A percentile compares a stretch with the other conserved stretches of the same genome.
Conservation (phyloP, 2,888 invertebrate species). For the Parnassius smintheus region DNA sequence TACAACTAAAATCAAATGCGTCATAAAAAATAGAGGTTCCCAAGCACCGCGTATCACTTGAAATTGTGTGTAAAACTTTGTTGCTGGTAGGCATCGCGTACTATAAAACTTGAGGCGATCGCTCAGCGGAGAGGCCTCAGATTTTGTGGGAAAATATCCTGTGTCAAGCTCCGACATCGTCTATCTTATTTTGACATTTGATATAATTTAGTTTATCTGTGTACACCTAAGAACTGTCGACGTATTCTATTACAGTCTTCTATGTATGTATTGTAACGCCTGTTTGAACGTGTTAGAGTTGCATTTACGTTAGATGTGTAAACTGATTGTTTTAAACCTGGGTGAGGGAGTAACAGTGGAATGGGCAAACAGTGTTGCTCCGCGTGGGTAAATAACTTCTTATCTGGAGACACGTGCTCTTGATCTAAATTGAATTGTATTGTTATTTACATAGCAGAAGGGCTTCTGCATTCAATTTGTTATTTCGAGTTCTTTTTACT, state of each 20-base stretch:
- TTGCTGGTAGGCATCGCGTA: not conserved
- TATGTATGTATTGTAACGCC: too few species aligned
- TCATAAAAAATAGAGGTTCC: too few species aligned
- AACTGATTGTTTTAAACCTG: not conserved
- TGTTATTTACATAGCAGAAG: not conserved
- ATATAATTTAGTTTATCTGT: constrained; percentile 4
- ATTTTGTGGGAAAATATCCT: constrained; percentile 7
- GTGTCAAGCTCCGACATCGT: not conserved
- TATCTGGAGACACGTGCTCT: constrained; percentile 17
- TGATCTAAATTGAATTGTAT: constrained; percentile 26
- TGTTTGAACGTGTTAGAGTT: too few species aligned
- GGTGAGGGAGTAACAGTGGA: constrained; percentile 2
- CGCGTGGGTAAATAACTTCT: not conserved
- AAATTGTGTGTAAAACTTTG: not conserved
- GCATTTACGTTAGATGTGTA: too few species aligned
- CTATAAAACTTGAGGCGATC: not conserved
- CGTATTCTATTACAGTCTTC: too few species aligned
- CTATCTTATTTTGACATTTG: constrained; percentile 10
- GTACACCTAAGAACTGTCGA: not conserved
- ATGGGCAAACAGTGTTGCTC: constrained; percentile 22
- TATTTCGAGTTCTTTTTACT: too few species aligned
- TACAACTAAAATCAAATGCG: too few species aligned
- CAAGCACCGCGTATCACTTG: too few species aligned
- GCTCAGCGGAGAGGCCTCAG: too few species aligned
- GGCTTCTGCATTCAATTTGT: too few species aligned